Evolutionary conservation across 2,113 vertebrate genomes (phyloP).

Genomic region (Cygnus buccinator): DNA sequence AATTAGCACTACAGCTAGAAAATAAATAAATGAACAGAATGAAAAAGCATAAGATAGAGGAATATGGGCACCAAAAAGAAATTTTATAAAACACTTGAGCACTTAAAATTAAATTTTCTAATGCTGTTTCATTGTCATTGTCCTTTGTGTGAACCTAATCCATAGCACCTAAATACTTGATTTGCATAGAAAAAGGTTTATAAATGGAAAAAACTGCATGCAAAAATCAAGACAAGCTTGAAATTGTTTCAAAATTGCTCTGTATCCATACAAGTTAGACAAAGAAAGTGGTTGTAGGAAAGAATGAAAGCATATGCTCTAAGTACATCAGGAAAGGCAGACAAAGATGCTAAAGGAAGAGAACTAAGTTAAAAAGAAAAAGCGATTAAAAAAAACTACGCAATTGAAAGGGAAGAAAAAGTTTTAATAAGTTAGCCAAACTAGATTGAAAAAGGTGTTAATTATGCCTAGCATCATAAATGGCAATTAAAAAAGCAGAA

Average conservation of each 20-base stretch:
- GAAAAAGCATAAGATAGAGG: not conserved
- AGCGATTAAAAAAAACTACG: not conserved
- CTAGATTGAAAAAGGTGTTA: slow-evolving; percentile 14
- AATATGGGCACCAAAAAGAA: not conserved
- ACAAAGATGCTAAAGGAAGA: not conserved
- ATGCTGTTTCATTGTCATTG: not conserved
- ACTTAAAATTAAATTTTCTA: not conserved
- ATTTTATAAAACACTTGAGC: not conserved
- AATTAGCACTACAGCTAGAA: not conserved
- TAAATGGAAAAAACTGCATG: not conserved
- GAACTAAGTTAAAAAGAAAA: not conserved
- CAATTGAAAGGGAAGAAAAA: not conserved
- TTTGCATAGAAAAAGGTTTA: slow-evolving; percentile 16
- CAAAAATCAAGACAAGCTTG: not conserved
- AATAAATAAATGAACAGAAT: not conserved
- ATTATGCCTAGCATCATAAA: slow-evolving; percentile 32
- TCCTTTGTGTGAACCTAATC: not conserved
- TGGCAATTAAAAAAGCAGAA: slow-evolving; percentile 15
- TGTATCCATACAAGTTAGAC: not conserved
- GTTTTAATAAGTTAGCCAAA: slow-evolving; percentile 31
- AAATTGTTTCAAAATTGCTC: slow-evolving; percentile 10
- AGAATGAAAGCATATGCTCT: not conserved
- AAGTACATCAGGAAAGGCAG: not conserved
- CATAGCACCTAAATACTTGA: not conserved
- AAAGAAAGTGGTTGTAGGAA: not conserved